A percentile compares a stretch with the other conserved stretches of the same genome.
These are phyloP conservation scores for Girardinus metallicus DNA, from an alignment of 2,797 vertebrate genomes.

Conservation along the genomic window DNA sequence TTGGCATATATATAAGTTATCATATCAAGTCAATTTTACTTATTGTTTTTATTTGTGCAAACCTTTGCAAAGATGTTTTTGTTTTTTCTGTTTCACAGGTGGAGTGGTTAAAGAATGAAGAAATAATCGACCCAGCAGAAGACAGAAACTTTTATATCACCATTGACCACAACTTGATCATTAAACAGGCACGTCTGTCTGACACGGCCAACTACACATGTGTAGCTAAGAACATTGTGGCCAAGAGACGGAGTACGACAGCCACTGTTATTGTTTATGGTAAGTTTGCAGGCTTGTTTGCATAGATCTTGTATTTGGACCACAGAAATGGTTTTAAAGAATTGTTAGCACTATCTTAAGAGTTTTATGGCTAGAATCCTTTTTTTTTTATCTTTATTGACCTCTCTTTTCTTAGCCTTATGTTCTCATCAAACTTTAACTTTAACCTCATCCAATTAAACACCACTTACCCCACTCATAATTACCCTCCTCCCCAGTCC, in stretches of 20 bases:
- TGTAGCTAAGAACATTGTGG: conserved; percentile 95
- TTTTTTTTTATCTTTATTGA: conserved; percentile 20
- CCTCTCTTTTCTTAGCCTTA: conserved; percentile 24
- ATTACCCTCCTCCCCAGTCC: conserved; percentile 43
- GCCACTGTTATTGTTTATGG: conserved; percentile 94
- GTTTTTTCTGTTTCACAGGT: conserved; percentile 78
- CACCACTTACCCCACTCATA: conserved; percentile 30
- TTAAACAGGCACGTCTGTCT: conserved; percentile 95
- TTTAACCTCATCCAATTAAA: conserved; percentile 67
- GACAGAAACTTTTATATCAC: conserved; percentile 98
- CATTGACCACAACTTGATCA: conserved; percentile 96
- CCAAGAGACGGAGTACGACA: conserved; percentile 92
- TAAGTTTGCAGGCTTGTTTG: conserved; percentile 64
- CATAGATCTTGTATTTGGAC: fast-evolving
- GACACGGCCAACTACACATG: conserved; percentile 97
- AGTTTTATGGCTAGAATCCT: conserved; percentile 1
- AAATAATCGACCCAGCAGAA: conserved; percentile 92
- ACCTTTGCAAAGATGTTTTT: conserved; percentile 2
- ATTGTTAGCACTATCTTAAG: conserved; percentile 5
- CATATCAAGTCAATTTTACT: not conserved
- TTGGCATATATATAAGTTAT: not conserved
- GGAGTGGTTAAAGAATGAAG: conserved; percentile 96
- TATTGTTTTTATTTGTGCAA: not conserved
- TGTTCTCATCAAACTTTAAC: conserved; percentile 45
- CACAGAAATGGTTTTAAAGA: conserved; percentile 4